Evolutionary conservation across 2,113 vertebrate species (phyloP).

Genomic region (Cyphomyrus plagiostoma): DNA sequence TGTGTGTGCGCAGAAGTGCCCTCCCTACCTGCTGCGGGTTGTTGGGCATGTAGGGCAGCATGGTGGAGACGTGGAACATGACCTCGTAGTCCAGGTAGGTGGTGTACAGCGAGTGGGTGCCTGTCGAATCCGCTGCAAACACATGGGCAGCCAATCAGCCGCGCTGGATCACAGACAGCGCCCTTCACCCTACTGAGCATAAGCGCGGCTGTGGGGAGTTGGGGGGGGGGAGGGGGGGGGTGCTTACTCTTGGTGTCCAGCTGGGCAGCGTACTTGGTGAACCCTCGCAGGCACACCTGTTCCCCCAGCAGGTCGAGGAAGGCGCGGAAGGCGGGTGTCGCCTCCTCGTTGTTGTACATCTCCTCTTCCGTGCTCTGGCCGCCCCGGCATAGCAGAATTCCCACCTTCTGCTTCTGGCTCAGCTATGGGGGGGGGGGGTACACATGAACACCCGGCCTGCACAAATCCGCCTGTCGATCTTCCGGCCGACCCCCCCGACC

Average conservation of each 20-base stretch:
- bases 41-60: slow-evolving; percentile 91
- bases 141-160: slow-evolving; percentile 8
- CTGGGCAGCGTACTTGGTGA: slow-evolving; percentile 84
- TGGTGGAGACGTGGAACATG: slow-evolving; percentile 95
- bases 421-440: slow-evolving; percentile 53
- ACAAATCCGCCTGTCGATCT: not conserved
- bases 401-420: slow-evolving; percentile 87
- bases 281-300: slow-evolving; percentile 73
- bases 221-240: not conserved
- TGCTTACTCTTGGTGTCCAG: slow-evolving; percentile 89
- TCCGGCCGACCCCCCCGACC: not conserved
- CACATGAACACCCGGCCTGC: not conserved
- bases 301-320: slow-evolving; percentile 83
- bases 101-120: slow-evolving; percentile 90
- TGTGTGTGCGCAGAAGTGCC: not conserved
- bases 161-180: not conserved
- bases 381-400: slow-evolving; percentile 83
- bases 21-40: slow-evolving; percentile 83
- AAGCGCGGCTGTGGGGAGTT: not conserved
- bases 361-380: slow-evolving; percentile 93
- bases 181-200: too few species aligned
- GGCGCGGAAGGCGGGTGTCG: slow-evolving; percentile 72
- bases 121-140: slow-evolving; percentile 79
- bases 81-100: slow-evolving; percentile 89
- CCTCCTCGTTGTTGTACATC: slow-evolving; percentile 97